Evolutionary conservation across 1,140 invertebrate species (phyloP).

Genomic region (Andrena cerasifolii): DNA sequence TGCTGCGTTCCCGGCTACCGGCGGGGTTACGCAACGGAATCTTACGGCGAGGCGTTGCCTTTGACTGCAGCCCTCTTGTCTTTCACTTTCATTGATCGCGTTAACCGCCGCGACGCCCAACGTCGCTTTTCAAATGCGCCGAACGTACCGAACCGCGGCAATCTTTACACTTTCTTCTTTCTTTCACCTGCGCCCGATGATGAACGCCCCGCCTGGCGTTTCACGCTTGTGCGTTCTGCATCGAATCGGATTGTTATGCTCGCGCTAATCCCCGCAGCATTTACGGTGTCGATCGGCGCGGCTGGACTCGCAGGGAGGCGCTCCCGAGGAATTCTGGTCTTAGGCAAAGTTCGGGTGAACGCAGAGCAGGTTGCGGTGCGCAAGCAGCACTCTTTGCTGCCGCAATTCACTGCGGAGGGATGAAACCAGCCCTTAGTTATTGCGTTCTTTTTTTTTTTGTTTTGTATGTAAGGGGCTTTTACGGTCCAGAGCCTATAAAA

Average conservation of each 20-base stretch:
- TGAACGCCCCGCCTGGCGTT: neutral
- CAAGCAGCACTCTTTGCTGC: too few relatives aligned
- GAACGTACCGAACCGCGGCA: slow-evolving; percentile 23
- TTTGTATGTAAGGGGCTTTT: too few relatives aligned
- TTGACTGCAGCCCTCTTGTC: neutral
- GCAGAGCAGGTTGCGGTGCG: too few relatives aligned
- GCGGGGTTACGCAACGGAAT: neutral
- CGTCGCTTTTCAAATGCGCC: neutral
- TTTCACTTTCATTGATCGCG: neutral
- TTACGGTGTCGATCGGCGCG: neutral
- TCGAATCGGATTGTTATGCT: neutral
- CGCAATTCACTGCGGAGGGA: too few relatives aligned
- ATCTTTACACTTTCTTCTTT: slow-evolving; percentile 44
- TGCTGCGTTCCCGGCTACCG: neutral
- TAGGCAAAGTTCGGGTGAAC: too few relatives aligned
- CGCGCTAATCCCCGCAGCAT: neutral
- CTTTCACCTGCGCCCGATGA: slow-evolving; percentile 13
- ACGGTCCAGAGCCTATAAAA: too few relatives aligned
- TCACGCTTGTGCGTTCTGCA: neutral
- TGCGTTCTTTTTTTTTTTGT: too few relatives aligned
- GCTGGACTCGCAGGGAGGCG: too few relatives aligned
- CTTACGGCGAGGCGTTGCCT: neutral
- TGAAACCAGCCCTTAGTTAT: too few relatives aligned
- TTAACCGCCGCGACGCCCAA: neutral
- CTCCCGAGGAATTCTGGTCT: too few relatives aligned